Base-by-base conservation (phyloP, 1,140 invertebrate genomes). In the Conopomorpha cramerella region DNA sequence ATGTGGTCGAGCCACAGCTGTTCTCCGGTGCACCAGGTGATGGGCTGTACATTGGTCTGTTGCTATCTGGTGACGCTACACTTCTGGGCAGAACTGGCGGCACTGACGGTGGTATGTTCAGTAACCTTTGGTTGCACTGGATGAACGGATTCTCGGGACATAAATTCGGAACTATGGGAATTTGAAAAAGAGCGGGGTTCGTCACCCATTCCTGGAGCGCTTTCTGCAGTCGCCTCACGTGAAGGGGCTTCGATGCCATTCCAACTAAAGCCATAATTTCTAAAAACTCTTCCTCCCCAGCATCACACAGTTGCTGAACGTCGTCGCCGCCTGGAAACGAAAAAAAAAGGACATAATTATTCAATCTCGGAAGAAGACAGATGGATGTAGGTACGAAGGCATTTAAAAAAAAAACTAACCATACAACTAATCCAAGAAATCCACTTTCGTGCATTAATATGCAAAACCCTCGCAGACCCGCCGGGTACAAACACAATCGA, bases 261-360 rank as follows among this genome's bases (percentile, higher is more conserved):
- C 96, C 96, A 11, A 99, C 96, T 35, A 99, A 78, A 0, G 93
- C 93, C 95, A 99, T 98, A 39, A 99, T 99, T 77, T 99, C 97
- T 4, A 99, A 79, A 77, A 99, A 99, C 73, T 99, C 96, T 55
- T 97, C 94, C 70, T 99, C 95, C 7, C 96, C 95, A 10, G 96
- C 96, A 54, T 98, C 95, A 70, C 95, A 98, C 10, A 99, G 80
- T 67, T 99, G 96, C 61, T 99, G 94, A 0, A 99, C 93, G 74
- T 99, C 97, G 65, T 99, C 96, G 16, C 96, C 96, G 45, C 95
- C 92, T 92, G 60, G 16, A 70, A 72, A n/a, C n/a, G 14, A 33
- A 39, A 36, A 26, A 34, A 27, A 23, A 6, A 23, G 19, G 19
- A 23, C 6, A 30, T 30, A 14, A 30, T 30, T 23, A 37, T 23